Conservation (phyloP, 2,797 vertebrate genomes). For the Chelon labrosus region DNA sequence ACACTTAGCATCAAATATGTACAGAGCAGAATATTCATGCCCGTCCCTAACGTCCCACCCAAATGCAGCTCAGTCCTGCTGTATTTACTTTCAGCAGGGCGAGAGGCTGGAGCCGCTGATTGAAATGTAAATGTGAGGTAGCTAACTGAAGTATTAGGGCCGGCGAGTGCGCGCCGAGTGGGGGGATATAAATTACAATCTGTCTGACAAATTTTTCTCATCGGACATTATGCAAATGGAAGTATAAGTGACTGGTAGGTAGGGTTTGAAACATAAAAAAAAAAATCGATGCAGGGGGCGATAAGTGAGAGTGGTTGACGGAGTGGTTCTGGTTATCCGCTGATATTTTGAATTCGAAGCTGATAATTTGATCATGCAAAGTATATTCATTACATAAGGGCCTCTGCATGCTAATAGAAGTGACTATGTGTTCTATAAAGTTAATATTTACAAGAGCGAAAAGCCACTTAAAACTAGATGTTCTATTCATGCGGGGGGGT, state of each 20-base stretch:
- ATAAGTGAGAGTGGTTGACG: conserved; percentile 77
- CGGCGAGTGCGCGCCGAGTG: conserved; percentile 51
- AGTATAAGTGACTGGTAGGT: conserved; percentile 78
- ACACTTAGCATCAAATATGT: conserved; percentile 65
- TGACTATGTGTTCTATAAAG: conserved; percentile 39
- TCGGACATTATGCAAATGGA: conserved; percentile 82
- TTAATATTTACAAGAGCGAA: conserved; percentile 46
- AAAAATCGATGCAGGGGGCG: conserved; percentile 78
- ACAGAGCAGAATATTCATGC: conserved; percentile 74
- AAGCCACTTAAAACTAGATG: conserved; percentile 22
- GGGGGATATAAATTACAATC: conserved; percentile 81
- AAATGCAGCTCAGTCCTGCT: conserved; percentile 64
- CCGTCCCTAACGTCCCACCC: conserved; percentile 46
- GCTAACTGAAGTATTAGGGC: conserved; percentile 73
- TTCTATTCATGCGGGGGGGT: neutral
- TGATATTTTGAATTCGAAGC: conserved; percentile 65
- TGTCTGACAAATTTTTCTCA: conserved; percentile 77
- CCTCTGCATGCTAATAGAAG: conserved; percentile 54
- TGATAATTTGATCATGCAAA: conserved; percentile 78
- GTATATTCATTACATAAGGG: conserved; percentile 71
- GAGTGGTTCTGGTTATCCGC: conserved; percentile 67
- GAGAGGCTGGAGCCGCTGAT: conserved; percentile 78
- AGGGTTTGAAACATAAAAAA: conserved; percentile 67
- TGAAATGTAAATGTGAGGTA: conserved; percentile 82
- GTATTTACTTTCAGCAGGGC: conserved; percentile 74